Percentiles rank a stretch among this genome's conserved stretches.
These are phyloP conservation scores for Agelastica alni DNA, from an alignment of 2,888 invertebrate species.

Conservation along the genomic window DNA sequence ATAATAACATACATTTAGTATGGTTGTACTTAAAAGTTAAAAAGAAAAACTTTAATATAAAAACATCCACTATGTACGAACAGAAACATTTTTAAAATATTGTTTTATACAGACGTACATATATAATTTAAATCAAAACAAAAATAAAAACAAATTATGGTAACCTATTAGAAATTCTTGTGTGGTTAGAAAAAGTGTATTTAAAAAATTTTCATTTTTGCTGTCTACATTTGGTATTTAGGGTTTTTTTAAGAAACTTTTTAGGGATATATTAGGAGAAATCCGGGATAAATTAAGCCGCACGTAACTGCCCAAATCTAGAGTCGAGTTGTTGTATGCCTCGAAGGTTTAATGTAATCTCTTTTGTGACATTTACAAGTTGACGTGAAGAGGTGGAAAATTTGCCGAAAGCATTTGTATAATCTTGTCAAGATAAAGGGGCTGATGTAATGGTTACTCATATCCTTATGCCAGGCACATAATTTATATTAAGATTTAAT, in stretches of 20 bases:
- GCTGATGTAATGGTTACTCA: conserved; percentile 3
- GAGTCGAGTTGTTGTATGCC: conserved; percentile 28
- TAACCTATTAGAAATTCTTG: no score
- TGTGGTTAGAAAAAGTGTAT: no score
- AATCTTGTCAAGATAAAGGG: conserved; percentile 11
- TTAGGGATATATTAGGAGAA: conserved; percentile 1
- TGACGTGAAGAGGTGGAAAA: conserved; percentile 17
- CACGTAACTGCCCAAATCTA: conserved; percentile 31
- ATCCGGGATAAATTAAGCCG: conserved; percentile 18
- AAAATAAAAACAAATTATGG: no score
- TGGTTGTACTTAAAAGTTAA: no score
- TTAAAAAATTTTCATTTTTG: conserved; percentile 28
- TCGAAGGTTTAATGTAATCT: conserved; percentile 24
- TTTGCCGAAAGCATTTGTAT: conserved; percentile 20
- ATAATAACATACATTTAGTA: no score
- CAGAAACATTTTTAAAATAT: no score
- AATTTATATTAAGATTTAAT: no score
- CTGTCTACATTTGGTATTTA: conserved; percentile 9
- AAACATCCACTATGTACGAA: no score
- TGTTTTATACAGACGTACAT: no score
- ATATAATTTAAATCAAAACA: no score
- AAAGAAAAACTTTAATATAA: no score
- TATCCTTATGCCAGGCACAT: neutral
- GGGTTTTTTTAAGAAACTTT: neutral
- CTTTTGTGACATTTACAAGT: conserved; percentile 28